Percentiles rank a stretch among this genome's conserved stretches.
phyloP scores from a whole-genome alignment of 2,797 vertebrate genomes.

The Acropternis orthonyx region DNA sequence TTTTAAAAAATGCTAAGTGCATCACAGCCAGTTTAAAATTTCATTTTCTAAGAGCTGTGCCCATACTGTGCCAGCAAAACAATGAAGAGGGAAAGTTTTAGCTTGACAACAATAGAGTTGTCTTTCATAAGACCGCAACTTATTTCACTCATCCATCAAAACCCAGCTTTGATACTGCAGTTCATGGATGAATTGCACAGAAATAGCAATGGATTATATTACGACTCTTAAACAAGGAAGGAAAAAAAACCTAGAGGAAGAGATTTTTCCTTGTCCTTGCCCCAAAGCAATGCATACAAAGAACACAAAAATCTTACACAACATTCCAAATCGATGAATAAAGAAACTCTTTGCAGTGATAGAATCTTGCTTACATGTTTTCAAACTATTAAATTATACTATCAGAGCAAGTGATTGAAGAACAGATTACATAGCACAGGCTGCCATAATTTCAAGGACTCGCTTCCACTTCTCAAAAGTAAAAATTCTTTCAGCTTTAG shows the following conservation, averaged over 20 bases:
- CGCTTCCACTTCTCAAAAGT: not conserved
- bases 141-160: not conserved
- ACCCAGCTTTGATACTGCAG: not conserved
- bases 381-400: not conserved
- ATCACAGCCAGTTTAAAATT: not conserved
- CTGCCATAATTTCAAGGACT: not conserved
- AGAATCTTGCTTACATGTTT: not conserved
- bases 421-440: not conserved
- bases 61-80: not conserved
- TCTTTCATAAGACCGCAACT: not conserved
- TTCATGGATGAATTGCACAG: not conserved
- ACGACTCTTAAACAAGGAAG: not conserved
- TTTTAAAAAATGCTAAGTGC: not conserved
- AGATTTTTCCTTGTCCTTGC: not conserved
- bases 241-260: not conserved
- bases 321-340: not conserved
- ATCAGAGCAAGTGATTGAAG: not conserved
- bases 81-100: not conserved
- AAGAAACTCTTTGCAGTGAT: not conserved
- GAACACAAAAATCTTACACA: not conserved
- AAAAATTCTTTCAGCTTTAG: not conserved
- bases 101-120: not conserved
- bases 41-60: not conserved
- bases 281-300: not conserved
- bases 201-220: not conserved